phyloP scores from a whole-genome alignment of 1,140 invertebrate genomes.

The Matsumurasca onukii region DNA sequence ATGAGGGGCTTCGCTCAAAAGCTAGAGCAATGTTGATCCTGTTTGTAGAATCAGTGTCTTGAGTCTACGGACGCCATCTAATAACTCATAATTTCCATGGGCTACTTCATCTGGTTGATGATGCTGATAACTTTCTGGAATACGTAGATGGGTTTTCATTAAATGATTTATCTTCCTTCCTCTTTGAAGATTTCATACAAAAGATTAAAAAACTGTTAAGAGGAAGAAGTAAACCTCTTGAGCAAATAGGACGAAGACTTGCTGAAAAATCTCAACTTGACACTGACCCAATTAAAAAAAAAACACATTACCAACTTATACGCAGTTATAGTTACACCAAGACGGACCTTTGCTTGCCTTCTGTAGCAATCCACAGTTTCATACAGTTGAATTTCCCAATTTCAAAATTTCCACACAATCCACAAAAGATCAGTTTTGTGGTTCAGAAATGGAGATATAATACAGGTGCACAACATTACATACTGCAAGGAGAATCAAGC shows the following conservation, averaged over 20 bases:
- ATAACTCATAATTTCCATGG: slow-evolving; percentile 44
- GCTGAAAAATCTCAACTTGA: slow-evolving; percentile 8
- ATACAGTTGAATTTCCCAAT: neutral
- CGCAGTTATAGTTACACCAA: neutral
- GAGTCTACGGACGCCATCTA: slow-evolving; percentile 41
- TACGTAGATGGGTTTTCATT: slow-evolving; percentile 21
- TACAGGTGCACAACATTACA: slow-evolving; percentile 18
- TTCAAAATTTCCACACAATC: slow-evolving; percentile 19
- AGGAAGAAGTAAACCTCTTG: slow-evolving; percentile 27
- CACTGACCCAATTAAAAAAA: neutral
- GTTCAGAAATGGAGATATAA: neutral
- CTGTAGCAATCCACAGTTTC: slow-evolving; percentile 15
- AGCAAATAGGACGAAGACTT: slow-evolving; percentile 19
- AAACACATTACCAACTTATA: slow-evolving; percentile 3
- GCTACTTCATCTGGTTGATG: slow-evolving; percentile 33
- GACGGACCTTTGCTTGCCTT: slow-evolving; percentile 21
- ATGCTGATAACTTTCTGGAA: slow-evolving; percentile 24
- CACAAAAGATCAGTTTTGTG: neutral
- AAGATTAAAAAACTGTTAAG: slow-evolving; percentile 5
- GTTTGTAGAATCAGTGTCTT: slow-evolving; percentile 28
- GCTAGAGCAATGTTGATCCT: slow-evolving; percentile 8
- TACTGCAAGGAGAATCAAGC: neutral
- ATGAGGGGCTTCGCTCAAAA: slow-evolving; percentile 5
- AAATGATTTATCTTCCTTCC: slow-evolving; percentile 17
- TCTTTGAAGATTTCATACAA: slow-evolving; percentile 19